Conservation (phyloP, 2,113 vertebrate genomes). For the Arizona elegans region DNA sequence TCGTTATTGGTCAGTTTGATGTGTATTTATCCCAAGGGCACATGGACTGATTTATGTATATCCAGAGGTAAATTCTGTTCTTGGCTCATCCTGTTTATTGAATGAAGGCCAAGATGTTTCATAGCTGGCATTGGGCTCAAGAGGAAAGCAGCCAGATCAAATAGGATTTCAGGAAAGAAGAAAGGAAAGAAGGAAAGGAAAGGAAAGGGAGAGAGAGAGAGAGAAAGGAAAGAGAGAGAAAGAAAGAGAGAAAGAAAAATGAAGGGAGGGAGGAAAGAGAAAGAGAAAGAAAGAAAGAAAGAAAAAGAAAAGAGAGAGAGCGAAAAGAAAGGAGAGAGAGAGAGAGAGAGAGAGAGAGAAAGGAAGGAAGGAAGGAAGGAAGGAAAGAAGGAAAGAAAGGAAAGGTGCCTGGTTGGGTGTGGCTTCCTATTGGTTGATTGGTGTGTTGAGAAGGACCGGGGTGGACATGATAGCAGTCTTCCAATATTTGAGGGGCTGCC, state of each 20-base stretch:
- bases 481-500: too few species aligned
- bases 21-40: slow-evolving; percentile 36
- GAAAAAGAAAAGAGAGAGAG: background rate
- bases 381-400: too few species aligned
- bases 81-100: slow-evolving; percentile 10
- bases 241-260: background rate
- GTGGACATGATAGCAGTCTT: too few species aligned
- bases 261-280: too few species aligned
- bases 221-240: background rate
- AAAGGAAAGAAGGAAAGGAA: too few species aligned
- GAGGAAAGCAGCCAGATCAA: background rate
- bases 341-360: background rate
- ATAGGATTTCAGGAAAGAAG: background rate
- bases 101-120: background rate
- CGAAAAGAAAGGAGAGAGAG: background rate
- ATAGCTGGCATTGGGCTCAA: rapidly evolving
- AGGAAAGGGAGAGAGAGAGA: too few species aligned
- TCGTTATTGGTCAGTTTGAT: background rate
- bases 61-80: background rate
- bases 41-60: slow-evolving; percentile 51
- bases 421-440: background rate
- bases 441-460: background rate
- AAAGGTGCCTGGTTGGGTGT: background rate
- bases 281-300: too few species aligned
- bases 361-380: too few species aligned